Conservation (phyloP, 64 coral and sea anemone genomes). For the Dendronephthya gigantea region DNA sequence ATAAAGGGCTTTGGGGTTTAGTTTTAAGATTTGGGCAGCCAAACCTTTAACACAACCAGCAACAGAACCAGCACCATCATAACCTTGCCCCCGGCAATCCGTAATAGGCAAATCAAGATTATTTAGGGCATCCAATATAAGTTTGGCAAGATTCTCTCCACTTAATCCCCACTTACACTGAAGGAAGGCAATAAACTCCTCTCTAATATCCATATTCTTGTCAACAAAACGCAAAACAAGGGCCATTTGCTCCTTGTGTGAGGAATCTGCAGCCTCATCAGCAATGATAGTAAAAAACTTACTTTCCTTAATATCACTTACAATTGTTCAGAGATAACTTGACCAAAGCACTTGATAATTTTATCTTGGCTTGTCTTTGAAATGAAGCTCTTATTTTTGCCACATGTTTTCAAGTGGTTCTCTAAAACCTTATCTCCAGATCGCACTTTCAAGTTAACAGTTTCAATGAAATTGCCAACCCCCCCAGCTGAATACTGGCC, state of each 20-base stretch:
- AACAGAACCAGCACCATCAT: constrained; percentile 7
- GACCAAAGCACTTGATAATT: constrained; percentile 1
- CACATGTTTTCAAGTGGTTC: not conserved
- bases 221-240: constrained; percentile 27
- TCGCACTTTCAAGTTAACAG: constrained; percentile 17
- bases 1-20: not conserved
- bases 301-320: not conserved
- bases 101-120: not conserved
- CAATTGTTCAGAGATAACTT: not conserved
- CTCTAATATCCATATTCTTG: not conserved
- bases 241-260: constrained; percentile 15
- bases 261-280: constrained; percentile 15
- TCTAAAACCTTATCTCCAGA: constrained; percentile 27
- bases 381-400: not conserved
- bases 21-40: too few relatives aligned
- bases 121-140: not conserved
- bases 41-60: not conserved
- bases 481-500: not conserved
- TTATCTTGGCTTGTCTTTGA: constrained; percentile 25
- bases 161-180: not conserved
- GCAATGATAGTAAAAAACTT: constrained; percentile 16
- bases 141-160: not conserved
- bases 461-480: constrained; percentile 16
- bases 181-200: not conserved
- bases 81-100: not conserved